Evolutionary conservation across 1,140 invertebrate species (phyloP), one percentile per base, ranked within the genome.

Genomic region (Aphelenchoides besseyi): DNA sequence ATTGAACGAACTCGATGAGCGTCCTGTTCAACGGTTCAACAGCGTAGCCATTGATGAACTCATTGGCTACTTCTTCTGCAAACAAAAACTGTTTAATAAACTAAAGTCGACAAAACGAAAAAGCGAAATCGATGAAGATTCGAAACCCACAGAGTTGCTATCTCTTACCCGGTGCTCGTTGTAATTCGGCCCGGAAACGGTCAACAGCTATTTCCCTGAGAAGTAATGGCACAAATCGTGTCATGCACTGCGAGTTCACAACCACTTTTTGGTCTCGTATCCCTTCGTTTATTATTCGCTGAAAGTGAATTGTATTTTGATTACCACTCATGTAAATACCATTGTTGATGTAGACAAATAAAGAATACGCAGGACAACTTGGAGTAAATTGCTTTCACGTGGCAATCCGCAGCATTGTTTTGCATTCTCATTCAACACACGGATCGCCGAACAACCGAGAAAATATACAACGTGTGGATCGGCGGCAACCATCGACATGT

Each of bases 401-500:
- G 77, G 77, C 12, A 73, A 28, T 28, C 41, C 23, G 3, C 23
- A 29, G 32, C 36, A 52, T 9, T 61, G 36, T 5, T 29, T 29
- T n/a, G 71, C 71, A 41, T 69, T 63, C 36, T 77, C 76, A 23
- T 54, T 64, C 2, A 79, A 18, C 9, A 78, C 29, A 55, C 74
- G 75, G n/a, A 77, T 41, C 12, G 73, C 77, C 33, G 72, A 55
- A 30, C 69, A 72, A 35, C 76, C 70, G 8, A 77, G 29, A n/a
- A 77, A 79, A 54, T 77, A 71, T 23, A 79, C 36, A 16, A 79
- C 71, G 52, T 79, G 77, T 8, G 76, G 77, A 68, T 77, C 76
- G 0, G 48, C 76, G 5, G 74, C 74, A 61, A 79, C 59, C 53
- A 77, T 64, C 26, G 77, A 55, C 52, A 79, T 35, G 23, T 75